Evolutionary conservation across 2,888 invertebrate genomes (phyloP), one percentile per base, ranked within the genome.

Genomic region (Tetanocera ferruginea): DNA sequence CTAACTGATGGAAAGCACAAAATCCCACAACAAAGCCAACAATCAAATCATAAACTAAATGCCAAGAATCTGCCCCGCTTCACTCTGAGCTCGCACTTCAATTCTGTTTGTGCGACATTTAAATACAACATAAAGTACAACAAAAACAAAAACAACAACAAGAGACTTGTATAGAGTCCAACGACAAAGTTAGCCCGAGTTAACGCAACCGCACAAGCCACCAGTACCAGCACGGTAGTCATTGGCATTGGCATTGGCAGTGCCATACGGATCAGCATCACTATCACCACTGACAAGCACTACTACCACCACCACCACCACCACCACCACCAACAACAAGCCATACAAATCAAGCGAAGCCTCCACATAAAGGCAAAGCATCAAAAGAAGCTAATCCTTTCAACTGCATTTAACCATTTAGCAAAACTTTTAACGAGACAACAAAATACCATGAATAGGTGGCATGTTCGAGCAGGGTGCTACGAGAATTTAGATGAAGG

Each of bases 401-500:
- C 74, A 74, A 74, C 66, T 64, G 66, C 74, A 66, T 74, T 66
- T 64, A 74, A 66, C 66, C 74, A 74, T 74, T 74, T 74, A 64
- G 74, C 34, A 74, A 52, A 66, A 66, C 31, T 66, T 74, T 64
- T 64, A 74, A 74, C 66, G 74, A 74, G 66, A 49, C 74, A 64
- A 52, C 52, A 74, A 74, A 72, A 60, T 34, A 34, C 57, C 19
- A 23, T 51, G 2, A 34, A 51, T 6, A 17, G 31, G 28, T 25
- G 34, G 55, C 3, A 1, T n/a, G 55, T 52, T 52, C 4, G 28
- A 14, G 3, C 2, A 28, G 9, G 62, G 25, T 17, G 64, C 14
- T 64, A 2, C 28, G 64, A n/a, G 64, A 43, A 43, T 43, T 11
- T 43, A 43, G 43, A 1, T 43, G 43, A 43, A 43, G 11, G 6